Base-by-base conservation (phyloP, 2,888 invertebrate genomes). In the Stenurella melanura region DNA sequence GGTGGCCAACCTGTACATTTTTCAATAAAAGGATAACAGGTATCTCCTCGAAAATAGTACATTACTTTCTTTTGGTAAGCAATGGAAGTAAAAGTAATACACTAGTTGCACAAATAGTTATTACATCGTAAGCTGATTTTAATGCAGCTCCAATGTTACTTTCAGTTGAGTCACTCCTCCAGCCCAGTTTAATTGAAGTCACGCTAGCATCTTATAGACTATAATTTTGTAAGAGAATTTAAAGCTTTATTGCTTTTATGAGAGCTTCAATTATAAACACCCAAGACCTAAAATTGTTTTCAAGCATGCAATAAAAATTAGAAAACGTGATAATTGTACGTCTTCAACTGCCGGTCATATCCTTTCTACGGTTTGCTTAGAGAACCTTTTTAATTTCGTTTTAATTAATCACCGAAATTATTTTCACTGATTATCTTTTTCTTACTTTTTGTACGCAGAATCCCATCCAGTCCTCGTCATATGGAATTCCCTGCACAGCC, bases 371-470 rank as follows among this genome's bases (percentile, higher is more conserved):
- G 42, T 42, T 4, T 12, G 42, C 15, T 4, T 42, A 42, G 12
- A 42, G 10, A 21, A 58, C 21, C 21, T 11, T 34, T 61, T 17
- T n/a, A 12, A 30, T 3, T 30, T n/a, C 34, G 1, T n/a, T n/a
- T 30, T 30, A 30, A 34, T 61, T 30, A n/a, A 61, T 61, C 30
- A 7, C 26, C 50, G n/a, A 67, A 30, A 15, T 10, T 34, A 69
- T 57, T 34, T 54, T 34, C 56, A 57, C 57, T 34, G 26, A 57
- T 69, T 50, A 50, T 50, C 50, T 50, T 57, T 54, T 54, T 18
- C 26, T 34, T 18, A 57, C 56, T 57, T 57, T 26, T 69, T 42
- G 54, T 10, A 42, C 30, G 7, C 66, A 38, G 56, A 26, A 56
- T 56, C 7, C 38, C 57, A 34, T 15, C 15, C 10, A 42, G 70